Percentiles rank a stretch among this genome's conserved stretches.
phyloP scores from a whole-genome alignment of 2,888 invertebrate species.

The Lissonota sp. region DNA sequence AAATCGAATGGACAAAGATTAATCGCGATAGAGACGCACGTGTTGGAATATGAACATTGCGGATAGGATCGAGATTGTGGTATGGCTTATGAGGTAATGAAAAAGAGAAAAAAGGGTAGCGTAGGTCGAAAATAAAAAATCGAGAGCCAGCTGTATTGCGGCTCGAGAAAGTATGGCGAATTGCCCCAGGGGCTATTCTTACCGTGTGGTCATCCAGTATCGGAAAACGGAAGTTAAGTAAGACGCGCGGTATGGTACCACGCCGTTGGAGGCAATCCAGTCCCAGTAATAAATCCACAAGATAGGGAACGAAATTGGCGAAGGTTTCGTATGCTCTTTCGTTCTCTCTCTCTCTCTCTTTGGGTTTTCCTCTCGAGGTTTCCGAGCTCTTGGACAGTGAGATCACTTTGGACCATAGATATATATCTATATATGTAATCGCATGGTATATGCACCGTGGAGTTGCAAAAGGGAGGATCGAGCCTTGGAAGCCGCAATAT shows the following conservation, averaged over 20 bases:
- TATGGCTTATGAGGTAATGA: conserved; percentile 26
- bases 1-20: conserved; percentile 42
- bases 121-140: background rate
- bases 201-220: conserved; percentile 57
- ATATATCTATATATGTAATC: conserved; percentile 7
- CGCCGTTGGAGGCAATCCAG: conserved; percentile 63
- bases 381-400: background rate
- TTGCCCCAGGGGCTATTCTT: conserved; percentile 53
- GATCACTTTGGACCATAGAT: conserved; percentile 11
- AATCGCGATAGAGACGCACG: conserved; percentile 22
- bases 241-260: conserved; percentile 63
- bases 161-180: conserved; percentile 49
- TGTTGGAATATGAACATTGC: conserved; percentile 36
- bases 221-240: conserved; percentile 72
- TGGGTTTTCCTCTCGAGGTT: background rate
- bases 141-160: conserved; percentile 10
- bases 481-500: conserved; percentile 6
- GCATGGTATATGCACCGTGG: conserved; percentile 15
- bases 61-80: conserved; percentile 9
- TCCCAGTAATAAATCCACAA: conserved; percentile 72
- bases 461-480: conserved; percentile 26
- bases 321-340: conserved; percentile 60
- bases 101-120: conserved; percentile 3
- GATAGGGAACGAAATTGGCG: conserved; percentile 68
- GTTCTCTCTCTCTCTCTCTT: conserved; percentile 5